A percentile compares a stretch with the other conserved stretches of the same genome.
These are phyloP conservation scores for Drosophila truncata DNA, from an alignment of 1,140 invertebrate species.

Conservation along the genomic window DNA sequence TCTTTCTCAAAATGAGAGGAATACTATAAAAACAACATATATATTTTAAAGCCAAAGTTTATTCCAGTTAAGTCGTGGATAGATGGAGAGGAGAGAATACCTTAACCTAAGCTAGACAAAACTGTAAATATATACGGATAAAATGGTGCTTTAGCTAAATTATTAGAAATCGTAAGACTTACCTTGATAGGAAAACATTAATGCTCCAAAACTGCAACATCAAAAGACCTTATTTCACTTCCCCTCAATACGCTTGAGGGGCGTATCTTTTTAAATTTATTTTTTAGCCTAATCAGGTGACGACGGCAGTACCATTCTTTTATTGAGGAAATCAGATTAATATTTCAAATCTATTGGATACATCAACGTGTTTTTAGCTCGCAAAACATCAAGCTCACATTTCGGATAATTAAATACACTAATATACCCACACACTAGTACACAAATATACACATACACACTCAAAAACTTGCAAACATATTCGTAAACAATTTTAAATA, in stretches of 20 bases:
- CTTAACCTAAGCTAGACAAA: slow-evolving; percentile 69
- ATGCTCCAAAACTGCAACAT: slow-evolving; percentile 32
- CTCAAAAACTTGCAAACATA: slow-evolving; percentile 24
- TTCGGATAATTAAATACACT: slow-evolving; percentile 38
- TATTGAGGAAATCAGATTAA: slow-evolving; percentile 24
- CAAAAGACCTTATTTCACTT: slow-evolving; percentile 45
- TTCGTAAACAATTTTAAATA: slow-evolving; percentile 62
- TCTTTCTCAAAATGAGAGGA: neutral
- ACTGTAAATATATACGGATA: slow-evolving; percentile 69
- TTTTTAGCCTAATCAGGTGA: slow-evolving; percentile 34
- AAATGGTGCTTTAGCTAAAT: slow-evolving; percentile 85
- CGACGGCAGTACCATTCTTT: slow-evolving; percentile 15
- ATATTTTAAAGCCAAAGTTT: slow-evolving; percentile 51
- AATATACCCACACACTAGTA: slow-evolving; percentile 21
- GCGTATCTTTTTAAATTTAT: slow-evolving; percentile 47
- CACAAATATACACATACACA: slow-evolving; percentile 25
- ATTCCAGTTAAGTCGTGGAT: slow-evolving; percentile 35
- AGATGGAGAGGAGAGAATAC: slow-evolving; percentile 25
- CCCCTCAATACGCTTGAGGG: slow-evolving; percentile 14
- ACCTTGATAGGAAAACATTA: slow-evolving; percentile 43
- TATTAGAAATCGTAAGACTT: slow-evolving; percentile 79
- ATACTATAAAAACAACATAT: slow-evolving; percentile 16
- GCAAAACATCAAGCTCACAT: slow-evolving; percentile 39
- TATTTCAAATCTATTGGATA: slow-evolving; percentile 41
- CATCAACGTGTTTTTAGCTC: slow-evolving; percentile 51